Evolutionary conservation across 2,888 invertebrate species (phyloP), one percentile per base, ranked within the genome.

Genomic region (Ethmia dodecea): DNA sequence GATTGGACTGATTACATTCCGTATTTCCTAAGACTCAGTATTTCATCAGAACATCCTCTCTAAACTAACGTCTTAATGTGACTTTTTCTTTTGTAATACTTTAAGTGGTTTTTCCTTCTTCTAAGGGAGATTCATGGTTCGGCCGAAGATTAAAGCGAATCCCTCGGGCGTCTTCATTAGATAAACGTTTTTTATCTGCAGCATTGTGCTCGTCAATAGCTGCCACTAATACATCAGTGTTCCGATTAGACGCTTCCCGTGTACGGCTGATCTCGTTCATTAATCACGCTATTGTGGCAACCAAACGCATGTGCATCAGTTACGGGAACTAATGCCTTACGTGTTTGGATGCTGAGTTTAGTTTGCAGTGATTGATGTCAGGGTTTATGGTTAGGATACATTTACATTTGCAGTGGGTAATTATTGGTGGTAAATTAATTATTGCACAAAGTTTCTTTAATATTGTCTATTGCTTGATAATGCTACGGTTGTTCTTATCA

Each of bases 211-310:
- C 40, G 29, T 12, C 28, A 52, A 52, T 63, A 61, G 57, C 60
- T 61, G 65, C 58, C 51, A 49, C 57, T 60, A 65, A 74, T 74
- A 60, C 68, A 73, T 77, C 77, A 78, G 62, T 65, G 70, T 73
- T 62, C 49, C 67, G 64, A 69, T 74, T 68, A 68, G 71, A 75
- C 69, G 68, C 63, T 66, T 68, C 61, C 58, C 65, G 46, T 71
- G 67, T 70, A 68, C 55, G 49, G 48, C 53, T 47, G 65, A 69
- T 35, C 42, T 32, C 29, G 20, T 33, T 37, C 62, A 63, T 81
- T 75, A 78, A 81, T 81, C 79, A 79, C 71, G 61, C 61, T 63
- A 60, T 53, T 67, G 64, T 65, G 59, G 57, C 63, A 60, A 69
- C 62, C 59, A 60, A 52, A 53, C 56, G 49, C 52, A 55, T 47